phyloP scores from a whole-genome alignment of 1,140 invertebrate species.

The Dolichoris vasculosae region DNA sequence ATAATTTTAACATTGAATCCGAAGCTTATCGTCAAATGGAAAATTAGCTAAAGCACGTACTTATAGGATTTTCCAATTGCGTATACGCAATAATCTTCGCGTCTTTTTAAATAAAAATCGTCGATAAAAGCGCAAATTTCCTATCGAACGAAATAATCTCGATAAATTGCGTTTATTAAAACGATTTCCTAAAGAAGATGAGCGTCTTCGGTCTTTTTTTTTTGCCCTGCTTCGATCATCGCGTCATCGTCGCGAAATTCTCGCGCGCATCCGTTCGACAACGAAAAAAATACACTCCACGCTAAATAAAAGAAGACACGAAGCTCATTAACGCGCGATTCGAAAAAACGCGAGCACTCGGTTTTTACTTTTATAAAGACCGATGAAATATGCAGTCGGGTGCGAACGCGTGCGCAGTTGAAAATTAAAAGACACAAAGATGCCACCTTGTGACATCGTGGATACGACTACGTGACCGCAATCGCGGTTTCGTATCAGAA shows the following conservation, averaged over 20 bases:
- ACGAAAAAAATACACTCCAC: not conserved
- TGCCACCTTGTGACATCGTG: constrained; percentile 59
- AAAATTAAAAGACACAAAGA: constrained; percentile 60
- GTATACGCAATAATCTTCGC: not conserved
- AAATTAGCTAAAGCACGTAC: not conserved
- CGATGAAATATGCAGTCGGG: constrained; percentile 68
- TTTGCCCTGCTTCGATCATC: constrained; percentile 43
- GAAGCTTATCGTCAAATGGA: no score
- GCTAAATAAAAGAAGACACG: not conserved
- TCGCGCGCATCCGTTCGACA: not conserved
- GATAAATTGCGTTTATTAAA: constrained; percentile 27
- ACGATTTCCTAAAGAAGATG: constrained; percentile 18
- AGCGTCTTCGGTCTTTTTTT: constrained; percentile 42
- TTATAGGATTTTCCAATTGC: not conserved
- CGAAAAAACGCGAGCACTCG: constrained; percentile 4
- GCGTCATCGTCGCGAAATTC: constrained; percentile 54
- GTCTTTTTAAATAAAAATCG: no score
- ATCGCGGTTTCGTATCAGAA: constrained; percentile 63
- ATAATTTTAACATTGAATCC: no score
- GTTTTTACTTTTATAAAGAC: constrained; percentile 48
- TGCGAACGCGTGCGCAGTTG: constrained; percentile 44
- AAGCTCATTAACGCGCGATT: no score
- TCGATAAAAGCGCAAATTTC: constrained; percentile 5
- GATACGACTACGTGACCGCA: constrained; percentile 60
- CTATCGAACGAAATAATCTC: constrained; percentile 10